A percentile compares a stretch with the other conserved stretches of the same genome.
Evolutionary conservation across 2,888 invertebrate species (phyloP).

Genomic region (Spicauda simplicius): DNA sequence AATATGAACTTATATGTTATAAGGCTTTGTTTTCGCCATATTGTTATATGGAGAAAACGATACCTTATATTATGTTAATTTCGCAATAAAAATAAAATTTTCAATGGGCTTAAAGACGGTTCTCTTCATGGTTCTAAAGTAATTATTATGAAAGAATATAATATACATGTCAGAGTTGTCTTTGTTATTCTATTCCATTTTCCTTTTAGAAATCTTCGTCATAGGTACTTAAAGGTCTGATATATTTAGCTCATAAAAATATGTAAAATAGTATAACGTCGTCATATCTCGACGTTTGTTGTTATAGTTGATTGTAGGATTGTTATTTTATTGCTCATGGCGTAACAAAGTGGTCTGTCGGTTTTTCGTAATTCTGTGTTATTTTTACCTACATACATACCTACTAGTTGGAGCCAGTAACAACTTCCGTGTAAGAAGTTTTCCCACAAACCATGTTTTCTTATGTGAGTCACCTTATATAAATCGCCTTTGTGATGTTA

Average conservation of each 20-base stretch:
- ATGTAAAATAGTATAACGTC: constrained; percentile 13
- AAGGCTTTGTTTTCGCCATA: too few species aligned
- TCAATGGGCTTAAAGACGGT: too few species aligned
- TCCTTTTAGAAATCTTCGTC: constrained; percentile 11
- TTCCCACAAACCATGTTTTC: constrained; percentile 22
- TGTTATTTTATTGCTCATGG: constrained; percentile 38
- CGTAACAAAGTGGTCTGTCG: constrained; percentile 29
- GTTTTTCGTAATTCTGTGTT: constrained; percentile 31
- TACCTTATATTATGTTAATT: too few species aligned
- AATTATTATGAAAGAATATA: too few species aligned
- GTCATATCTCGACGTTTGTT: constrained; percentile 37
- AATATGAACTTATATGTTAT: too few species aligned
- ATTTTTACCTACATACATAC: constrained; percentile 23
- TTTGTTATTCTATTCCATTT: neutral
- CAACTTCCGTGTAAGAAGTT: constrained; percentile 32
- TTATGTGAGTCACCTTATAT: constrained; percentile 23
- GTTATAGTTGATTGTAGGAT: constrained; percentile 43
- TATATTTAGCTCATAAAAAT: constrained; percentile 17
- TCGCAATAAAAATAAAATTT: too few species aligned
- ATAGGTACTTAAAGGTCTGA: constrained; percentile 11
- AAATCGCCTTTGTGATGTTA: constrained; percentile 24
- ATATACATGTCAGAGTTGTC: neutral
- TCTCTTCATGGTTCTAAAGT: too few species aligned
- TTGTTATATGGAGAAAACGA: too few species aligned
- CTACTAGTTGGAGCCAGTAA: constrained; percentile 12